Evolutionary conservation across 92 coral and sea anemone genomes (phyloP).

Genomic region (Heliopora coerulea): DNA sequence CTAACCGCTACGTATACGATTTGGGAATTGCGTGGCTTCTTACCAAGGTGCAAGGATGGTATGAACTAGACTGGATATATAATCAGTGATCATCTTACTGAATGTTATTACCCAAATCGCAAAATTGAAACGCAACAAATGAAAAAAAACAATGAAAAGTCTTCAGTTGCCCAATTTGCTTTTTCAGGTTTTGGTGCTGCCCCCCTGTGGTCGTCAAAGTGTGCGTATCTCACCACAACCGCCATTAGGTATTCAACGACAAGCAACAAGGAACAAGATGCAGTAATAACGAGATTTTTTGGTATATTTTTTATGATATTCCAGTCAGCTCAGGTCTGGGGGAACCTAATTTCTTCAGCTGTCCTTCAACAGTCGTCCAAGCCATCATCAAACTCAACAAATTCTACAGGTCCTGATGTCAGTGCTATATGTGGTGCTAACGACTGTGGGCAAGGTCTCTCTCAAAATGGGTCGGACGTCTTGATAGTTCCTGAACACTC

Average conservation of each 20-base stretch:
- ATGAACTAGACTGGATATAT: no score
- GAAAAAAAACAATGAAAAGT: no score
- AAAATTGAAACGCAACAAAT: no score
- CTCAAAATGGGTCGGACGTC: constrained; percentile 39
- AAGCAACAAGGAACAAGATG: constrained; percentile 80
- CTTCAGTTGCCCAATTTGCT: background rate
- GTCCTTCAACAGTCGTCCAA: constrained; percentile 73
- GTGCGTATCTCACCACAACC: constrained; percentile 92
- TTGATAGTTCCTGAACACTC: constrained; percentile 60
- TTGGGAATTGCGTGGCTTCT: no score
- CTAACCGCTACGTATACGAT: no score
- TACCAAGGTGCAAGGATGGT: no score
- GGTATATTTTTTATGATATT: constrained; percentile 93
- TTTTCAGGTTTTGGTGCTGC: constrained; percentile 83
- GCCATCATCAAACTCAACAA: constrained; percentile 41
- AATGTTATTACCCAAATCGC: no score
- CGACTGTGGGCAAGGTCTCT: constrained; percentile 48
- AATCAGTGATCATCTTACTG: no score
- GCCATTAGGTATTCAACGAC: constrained; percentile 75
- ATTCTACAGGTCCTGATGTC: constrained; percentile 49
- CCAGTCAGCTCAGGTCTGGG: constrained; percentile 96
- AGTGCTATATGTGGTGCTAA: constrained; percentile 67
- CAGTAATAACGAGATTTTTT: constrained; percentile 91
- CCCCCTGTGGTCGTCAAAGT: constrained; percentile 96
- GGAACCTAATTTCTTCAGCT: constrained; percentile 86